phyloP scores from a whole-genome alignment of 2,797 vertebrate genomes.

The Hemitrygon akajei region DNA sequence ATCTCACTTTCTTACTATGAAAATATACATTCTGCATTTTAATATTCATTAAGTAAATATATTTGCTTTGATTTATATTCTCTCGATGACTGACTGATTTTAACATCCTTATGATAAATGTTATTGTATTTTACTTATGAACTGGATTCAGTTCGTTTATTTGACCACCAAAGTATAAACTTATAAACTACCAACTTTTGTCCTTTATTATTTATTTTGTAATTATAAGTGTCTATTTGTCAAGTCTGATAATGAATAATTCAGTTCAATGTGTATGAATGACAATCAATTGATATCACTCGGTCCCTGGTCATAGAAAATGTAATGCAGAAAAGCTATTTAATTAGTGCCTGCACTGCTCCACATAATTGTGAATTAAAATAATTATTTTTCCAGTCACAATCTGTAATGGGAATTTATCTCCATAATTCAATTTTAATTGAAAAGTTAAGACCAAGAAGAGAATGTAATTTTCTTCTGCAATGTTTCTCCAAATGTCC shows the following conservation, averaged over 20 bases:
- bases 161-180: not conserved
- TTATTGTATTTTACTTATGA: not conserved
- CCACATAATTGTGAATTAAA: not conserved
- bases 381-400: constrained; percentile 11
- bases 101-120: not conserved
- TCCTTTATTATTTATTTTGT: not conserved
- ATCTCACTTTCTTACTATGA: no score
- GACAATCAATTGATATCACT: not conserved
- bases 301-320: not conserved
- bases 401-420: not conserved
- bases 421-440: not conserved
- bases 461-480: not conserved
- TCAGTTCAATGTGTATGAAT: not conserved
- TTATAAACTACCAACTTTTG: not conserved
- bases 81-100: not conserved
- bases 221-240: not conserved
- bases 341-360: not conserved
- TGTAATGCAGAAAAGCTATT: not conserved
- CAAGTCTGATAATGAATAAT: constrained; percentile 2
- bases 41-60: not conserved
- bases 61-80: not conserved
- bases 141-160: not conserved
- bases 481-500: not conserved
- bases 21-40: not conserved
- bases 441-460: constrained; percentile 7